Base-by-base conservation (phyloP, 2,113 vertebrate genomes). In the Myiagra hebetior region DNA sequence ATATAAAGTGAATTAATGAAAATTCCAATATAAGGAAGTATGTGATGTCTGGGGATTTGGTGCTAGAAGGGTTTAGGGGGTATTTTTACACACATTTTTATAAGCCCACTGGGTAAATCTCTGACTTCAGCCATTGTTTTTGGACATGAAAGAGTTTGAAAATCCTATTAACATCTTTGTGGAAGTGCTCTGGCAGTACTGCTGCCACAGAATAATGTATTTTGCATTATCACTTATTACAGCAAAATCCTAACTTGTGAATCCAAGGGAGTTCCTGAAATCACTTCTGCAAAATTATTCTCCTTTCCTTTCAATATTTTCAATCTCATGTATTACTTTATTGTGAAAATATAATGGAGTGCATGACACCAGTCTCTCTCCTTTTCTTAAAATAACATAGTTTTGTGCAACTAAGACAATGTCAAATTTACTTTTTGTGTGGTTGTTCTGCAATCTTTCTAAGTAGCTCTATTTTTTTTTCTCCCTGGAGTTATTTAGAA, bases 331-430 rank as follows among this genome's bases (percentile, higher is more conserved):
- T 39, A 87, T 92, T 95, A 92, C 47, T 42, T 91, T 91, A 75
- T 93, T 95, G 95, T 95, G 94, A 97, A 96, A 97, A 97, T 91
- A 78, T 94, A 96, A 96, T 96, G 91, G 87, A 96, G 92, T 95
- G 88, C 69, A 50, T 23, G 92, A 89, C 95, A 93, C 79, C 84
- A 57, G 47, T 24, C 85, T 94, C 18, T 35, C 60, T 74, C 42
- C 26, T 83, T 94, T 78, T 52, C 59, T n/a, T 67, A 67, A 77
- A 68, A 85, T 33, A 94, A 33, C 50, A 33, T 7, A 42, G 23
- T 81, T 77, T 11, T 70, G 52, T 68, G 31, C 39, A 86, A 50
- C 28, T 74, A 70, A 67, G 26, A 42, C 55, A 62, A 39, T n/a
- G 31, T 33, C 64, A 81, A 67, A 72, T 86, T 91, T 88, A 88